Conservation (phyloP, 2,888 invertebrate species). For the Parascotia fuliginaria region DNA sequence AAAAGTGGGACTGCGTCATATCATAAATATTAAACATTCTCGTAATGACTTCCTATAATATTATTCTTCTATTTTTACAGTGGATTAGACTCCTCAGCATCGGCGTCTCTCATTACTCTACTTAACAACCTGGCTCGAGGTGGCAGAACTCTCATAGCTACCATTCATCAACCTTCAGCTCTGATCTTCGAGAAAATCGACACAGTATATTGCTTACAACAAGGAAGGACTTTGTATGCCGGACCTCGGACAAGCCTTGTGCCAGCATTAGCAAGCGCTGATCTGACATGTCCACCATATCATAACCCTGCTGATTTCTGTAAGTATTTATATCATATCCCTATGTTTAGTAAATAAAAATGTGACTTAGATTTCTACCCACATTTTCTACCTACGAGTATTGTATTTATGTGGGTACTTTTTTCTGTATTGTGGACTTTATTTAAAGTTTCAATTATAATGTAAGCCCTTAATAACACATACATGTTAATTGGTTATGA, state of each 20-base stretch:
- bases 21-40: too few species aligned
- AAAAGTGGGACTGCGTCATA: too few species aligned
- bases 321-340: slow-evolving; percentile 83
- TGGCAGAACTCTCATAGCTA: slow-evolving; percentile 95
- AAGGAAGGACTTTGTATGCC: slow-evolving; percentile 93
- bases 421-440: too few species aligned
- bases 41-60: too few species aligned
- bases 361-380: neutral
- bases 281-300: slow-evolving; percentile 94
- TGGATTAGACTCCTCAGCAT: slow-evolving; percentile 95
- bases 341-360: too few species aligned
- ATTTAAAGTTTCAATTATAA: too few species aligned
- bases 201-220: slow-evolving; percentile 93
- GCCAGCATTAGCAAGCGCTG: slow-evolving; percentile 91
- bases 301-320: slow-evolving; percentile 98
- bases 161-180: slow-evolving; percentile 97
- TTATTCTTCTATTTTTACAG: too few species aligned
- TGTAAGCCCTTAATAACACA: too few species aligned
- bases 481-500: too few species aligned
- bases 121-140: slow-evolving; percentile 93
- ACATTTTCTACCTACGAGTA: too few species aligned
- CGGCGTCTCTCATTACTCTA: slow-evolving; percentile 92
- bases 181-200: slow-evolving; percentile 97
- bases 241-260: slow-evolving; percentile 91
- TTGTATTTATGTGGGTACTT: too few species aligned